A percentile compares a stretch with the other conserved stretches of the same genome.
These are phyloP conservation scores for Pheucticus melanocephalus DNA, from an alignment of 2,113 vertebrate genomes.

Conservation along the genomic window DNA sequence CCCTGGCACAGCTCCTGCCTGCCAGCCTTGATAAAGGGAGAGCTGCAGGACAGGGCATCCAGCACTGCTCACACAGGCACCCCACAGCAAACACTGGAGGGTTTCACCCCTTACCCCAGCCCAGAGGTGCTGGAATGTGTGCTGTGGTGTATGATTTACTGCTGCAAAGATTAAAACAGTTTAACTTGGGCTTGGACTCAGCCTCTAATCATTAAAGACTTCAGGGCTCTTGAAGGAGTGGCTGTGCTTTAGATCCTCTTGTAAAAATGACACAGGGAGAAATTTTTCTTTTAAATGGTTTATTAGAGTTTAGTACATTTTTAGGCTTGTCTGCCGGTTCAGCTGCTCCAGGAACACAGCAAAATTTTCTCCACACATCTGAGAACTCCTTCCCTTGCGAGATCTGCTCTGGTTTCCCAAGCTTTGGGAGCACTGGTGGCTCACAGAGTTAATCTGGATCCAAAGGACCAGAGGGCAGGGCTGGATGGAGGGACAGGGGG, in stretches of 20 bases:
- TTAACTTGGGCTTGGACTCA: background rate
- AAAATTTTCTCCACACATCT: background rate
- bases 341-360: background rate
- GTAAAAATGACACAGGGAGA: background rate
- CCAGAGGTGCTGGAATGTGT: background rate
- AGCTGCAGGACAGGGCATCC: rapidly evolving
- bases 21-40: background rate
- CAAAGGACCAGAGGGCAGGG: background rate
- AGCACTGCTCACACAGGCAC: background rate
- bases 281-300: background rate
- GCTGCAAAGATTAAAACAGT: background rate
- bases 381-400: background rate
- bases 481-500: background rate
- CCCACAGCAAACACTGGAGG: background rate
- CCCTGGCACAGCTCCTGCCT: background rate
- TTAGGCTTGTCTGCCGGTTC: background rate
- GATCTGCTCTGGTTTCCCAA: background rate
- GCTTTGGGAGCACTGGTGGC: background rate
- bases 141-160: background rate
- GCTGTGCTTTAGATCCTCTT: background rate
- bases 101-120: background rate
- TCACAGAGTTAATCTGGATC: background rate
- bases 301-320: background rate
- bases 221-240: background rate
- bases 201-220: background rate